phyloP scores from a whole-genome alignment of 1,140 invertebrate genomes.

The Pissodes strobi region DNA sequence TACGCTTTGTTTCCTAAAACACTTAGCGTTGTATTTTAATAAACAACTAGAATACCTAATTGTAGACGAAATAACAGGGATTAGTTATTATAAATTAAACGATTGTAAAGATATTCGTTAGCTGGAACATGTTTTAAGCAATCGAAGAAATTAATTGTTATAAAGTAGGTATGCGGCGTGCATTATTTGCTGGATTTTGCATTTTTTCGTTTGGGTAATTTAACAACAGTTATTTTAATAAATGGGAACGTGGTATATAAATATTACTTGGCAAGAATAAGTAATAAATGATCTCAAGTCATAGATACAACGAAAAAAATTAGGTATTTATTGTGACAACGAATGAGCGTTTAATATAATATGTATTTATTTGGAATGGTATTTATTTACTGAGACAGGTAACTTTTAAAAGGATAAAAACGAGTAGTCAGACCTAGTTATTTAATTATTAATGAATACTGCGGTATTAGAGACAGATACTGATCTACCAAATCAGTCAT shows the following conservation, averaged over 20 bases:
- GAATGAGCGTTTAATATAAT: too few relatives aligned
- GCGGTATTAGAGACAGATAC: too few relatives aligned
- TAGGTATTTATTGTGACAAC: too few relatives aligned
- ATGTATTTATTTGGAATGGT: too few relatives aligned
- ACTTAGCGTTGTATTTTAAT: slow-evolving; percentile 1
- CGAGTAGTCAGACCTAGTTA: too few relatives aligned
- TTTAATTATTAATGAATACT: too few relatives aligned
- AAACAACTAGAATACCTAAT: slow-evolving; percentile 1
- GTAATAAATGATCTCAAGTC: too few relatives aligned
- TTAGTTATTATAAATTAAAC: slow-evolving; percentile 9
- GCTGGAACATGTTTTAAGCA: not conserved
- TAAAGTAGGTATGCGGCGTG: not conserved
- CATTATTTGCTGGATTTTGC: not conserved
- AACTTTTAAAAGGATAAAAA: too few relatives aligned
- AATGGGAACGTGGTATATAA: not conserved
- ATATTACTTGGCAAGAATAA: not conserved
- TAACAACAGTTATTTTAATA: slow-evolving; percentile 14
- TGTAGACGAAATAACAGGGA: not conserved
- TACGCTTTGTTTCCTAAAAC: not conserved
- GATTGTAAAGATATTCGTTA: not conserved
- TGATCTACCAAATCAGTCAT: too few relatives aligned
- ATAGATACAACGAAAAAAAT: too few relatives aligned
- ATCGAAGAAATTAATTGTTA: slow-evolving; percentile 3
- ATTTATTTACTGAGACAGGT: too few relatives aligned
- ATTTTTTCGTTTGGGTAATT: not conserved